Evolutionary conservation across 2,888 invertebrate genomes (phyloP), one percentile per base, ranked within the genome.

Genomic region (Tortricodes alternella): DNA sequence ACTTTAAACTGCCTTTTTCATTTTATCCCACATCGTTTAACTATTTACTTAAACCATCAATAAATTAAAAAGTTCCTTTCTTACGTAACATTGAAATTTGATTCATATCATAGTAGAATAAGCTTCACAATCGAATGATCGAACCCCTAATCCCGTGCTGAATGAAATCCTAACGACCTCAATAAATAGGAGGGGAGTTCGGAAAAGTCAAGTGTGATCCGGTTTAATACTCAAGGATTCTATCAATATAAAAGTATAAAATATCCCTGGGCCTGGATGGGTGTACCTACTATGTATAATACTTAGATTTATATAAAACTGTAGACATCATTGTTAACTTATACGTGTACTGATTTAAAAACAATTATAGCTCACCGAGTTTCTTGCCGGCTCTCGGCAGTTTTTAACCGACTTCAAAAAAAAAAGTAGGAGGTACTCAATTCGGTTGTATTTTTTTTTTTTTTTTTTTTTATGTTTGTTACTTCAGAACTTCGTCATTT

Each of bases 161-260:
- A 49, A 49, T 55, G 55, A 55, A 55, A 55, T 41, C 48, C 41
- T 29, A 49, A 48, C 55, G 48, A 49, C 41, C 41, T 55, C 55
- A 49, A 43, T 49, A 55, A 55, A 49, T 49, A 27, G 18, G 48
- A 55, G 34, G 11, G 21, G 32, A 43, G 37, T 29, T 37, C n/a
- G 21, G 24, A 21, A 13, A 2, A 13, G 39, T 15, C 35, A 43
- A 49, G 48, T 5, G 35, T 3, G 41, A 35, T 35, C 3, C n/a
- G 27, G 27, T 38, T n/a, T 2, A 7, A 18, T 1, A 0, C 8
- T 1, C 4, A 1, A 2, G 6, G 21, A 35, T 43, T 49, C 48
- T 9, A 27, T 35, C 9, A 1, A 13, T 37, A 2, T 15, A 1
- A 35, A 16, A 3, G 1, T 15, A 9, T 8, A 9, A 39, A 13